Conservation (phyloP, 2,888 invertebrate genomes). For the Stegophylla sp. region DNA sequence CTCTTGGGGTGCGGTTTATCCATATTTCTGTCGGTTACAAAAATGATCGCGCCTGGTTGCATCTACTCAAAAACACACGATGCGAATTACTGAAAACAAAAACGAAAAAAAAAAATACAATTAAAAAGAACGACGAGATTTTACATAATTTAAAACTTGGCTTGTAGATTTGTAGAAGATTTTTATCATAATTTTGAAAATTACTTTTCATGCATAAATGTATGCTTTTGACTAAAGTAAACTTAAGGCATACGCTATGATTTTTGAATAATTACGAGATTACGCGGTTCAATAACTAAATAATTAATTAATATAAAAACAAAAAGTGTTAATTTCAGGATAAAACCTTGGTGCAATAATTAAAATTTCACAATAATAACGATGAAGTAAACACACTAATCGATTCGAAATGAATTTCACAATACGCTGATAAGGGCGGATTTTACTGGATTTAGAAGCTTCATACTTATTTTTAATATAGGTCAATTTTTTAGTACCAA, state of each 20-base stretch:
- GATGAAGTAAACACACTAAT: background rate
- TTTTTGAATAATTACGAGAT: constrained; percentile 41
- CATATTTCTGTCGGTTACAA: background rate
- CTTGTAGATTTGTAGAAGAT: background rate
- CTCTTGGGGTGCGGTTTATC: constrained; percentile 14
- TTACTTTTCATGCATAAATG: background rate
- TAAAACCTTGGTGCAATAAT: background rate
- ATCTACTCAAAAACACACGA: constrained; percentile 25
- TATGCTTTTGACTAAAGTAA: constrained; percentile 17
- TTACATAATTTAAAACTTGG: constrained; percentile 35
- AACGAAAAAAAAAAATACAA: background rate
- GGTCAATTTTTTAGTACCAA: too few relatives aligned
- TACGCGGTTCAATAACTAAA: background rate
- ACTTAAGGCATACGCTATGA: background rate
- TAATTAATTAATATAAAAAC: background rate
- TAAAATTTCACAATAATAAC: background rate
- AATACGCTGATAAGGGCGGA: background rate
- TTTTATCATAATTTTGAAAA: constrained; percentile 7
- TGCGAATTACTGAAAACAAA: background rate
- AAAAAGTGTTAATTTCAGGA: constrained; percentile 22
- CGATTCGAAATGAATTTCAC: background rate
- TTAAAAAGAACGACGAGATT: background rate
- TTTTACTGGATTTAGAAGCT: too few relatives aligned
- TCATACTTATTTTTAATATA: too few relatives aligned
- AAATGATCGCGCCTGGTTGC: background rate